Percentiles rank a stretch among this genome's conserved stretches.
Conservation (phyloP, 2,113 vertebrate genomes). For the Thymallus thymallus region DNA sequence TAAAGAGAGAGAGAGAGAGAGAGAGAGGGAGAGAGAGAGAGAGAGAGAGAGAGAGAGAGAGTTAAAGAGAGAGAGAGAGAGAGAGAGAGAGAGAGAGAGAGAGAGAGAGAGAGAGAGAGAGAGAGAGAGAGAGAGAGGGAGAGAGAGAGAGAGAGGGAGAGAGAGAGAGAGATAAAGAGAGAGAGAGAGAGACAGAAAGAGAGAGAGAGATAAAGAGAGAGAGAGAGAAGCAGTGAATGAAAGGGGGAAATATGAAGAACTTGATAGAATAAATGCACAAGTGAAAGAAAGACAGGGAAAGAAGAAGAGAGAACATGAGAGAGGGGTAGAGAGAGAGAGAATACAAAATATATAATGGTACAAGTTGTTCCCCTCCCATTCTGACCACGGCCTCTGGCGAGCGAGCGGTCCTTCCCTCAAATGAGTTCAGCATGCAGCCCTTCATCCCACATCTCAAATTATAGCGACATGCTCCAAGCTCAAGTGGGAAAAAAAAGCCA, state of each 20-base stretch:
- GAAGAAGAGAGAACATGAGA: slow-evolving; percentile 31
- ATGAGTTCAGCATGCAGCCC: slow-evolving; percentile 80
- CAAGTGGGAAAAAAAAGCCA: slow-evolving; percentile 80
- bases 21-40: neutral
- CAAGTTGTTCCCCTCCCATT: slow-evolving; percentile 73
- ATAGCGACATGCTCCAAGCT: slow-evolving; percentile 61
- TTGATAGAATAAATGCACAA: slow-evolving; percentile 13
- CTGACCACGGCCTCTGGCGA: slow-evolving; percentile 74
- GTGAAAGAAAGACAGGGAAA: slow-evolving; percentile 30
- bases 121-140: no score
- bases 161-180: no score
- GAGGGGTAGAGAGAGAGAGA: slow-evolving; percentile 39
- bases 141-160: no score
- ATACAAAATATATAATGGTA: slow-evolving; percentile 79
- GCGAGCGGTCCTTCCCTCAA: slow-evolving; percentile 74
- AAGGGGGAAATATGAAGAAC: neutral
- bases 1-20: neutral
- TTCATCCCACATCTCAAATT: slow-evolving; percentile 80
- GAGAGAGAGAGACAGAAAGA: no score
- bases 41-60: neutral
- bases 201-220: no score
- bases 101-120: no score
- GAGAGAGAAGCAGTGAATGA: neutral
- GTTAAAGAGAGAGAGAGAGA: no score
- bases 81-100: no score